These are phyloP conservation scores for Seriola rivoliana DNA, from an alignment of 2,113 vertebrate species.

Conservation along the genomic window DNA sequence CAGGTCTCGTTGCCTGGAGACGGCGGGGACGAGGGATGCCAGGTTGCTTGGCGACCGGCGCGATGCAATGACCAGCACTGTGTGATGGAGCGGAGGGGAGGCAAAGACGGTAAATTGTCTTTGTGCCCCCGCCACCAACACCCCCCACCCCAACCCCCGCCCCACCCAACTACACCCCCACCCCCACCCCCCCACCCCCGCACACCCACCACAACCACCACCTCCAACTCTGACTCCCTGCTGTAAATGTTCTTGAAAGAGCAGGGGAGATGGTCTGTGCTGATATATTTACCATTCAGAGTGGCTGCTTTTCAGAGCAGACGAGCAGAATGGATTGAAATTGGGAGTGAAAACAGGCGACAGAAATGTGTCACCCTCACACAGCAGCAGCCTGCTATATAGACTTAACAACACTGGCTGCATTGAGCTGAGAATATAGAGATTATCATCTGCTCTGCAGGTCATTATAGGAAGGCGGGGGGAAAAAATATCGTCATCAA, in stretches of 20 bases:
- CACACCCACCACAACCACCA: neutral
- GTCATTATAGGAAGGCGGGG: constrained; percentile 20
- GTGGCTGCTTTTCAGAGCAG: constrained; percentile 62
- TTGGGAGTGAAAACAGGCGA: constrained; percentile 59
- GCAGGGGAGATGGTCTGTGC: constrained; percentile 64
- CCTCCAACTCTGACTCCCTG: constrained; percentile 58
- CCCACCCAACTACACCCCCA: constrained; percentile 1
- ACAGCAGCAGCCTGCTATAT: constrained; percentile 25
- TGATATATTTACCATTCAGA: constrained; percentile 76
- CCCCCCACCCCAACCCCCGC: neutral
- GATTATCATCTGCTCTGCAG: constrained; percentile 58
- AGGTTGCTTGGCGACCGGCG: constrained; percentile 85
- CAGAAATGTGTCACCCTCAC: constrained; percentile 66
- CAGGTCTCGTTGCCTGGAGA: constrained; percentile 87
- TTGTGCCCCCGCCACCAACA: constrained; percentile 63
- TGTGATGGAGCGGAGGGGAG: constrained; percentile 82
- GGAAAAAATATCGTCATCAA: constrained; percentile 57
- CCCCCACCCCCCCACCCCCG: neutral
- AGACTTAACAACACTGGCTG: constrained; percentile 28
- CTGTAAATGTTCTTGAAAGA: constrained; percentile 76
- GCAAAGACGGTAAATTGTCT: constrained; percentile 80
- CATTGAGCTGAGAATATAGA: constrained; percentile 3
- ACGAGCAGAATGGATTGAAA: constrained; percentile 64
- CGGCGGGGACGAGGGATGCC: constrained; percentile 84
- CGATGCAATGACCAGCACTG: constrained; percentile 84